A percentile compares a stretch with the other conserved stretches of the same genome.
These are phyloP conservation scores for Euphonia xanthogaster DNA, from an alignment of 2,797 vertebrate genomes.

Conservation along the genomic window DNA sequence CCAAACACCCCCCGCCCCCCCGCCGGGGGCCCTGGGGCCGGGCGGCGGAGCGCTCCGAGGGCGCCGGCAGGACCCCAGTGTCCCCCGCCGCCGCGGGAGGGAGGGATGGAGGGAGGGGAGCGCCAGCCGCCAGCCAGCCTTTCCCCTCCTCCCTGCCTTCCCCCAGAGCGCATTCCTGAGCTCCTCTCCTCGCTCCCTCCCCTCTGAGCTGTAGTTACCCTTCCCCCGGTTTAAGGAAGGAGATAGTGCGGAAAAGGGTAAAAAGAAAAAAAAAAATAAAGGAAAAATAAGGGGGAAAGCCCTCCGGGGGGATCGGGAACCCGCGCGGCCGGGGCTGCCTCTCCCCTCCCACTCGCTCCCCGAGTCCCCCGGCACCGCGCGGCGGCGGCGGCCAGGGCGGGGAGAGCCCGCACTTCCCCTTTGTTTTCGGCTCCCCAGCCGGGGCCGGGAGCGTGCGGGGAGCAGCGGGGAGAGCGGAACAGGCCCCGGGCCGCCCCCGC, in stretches of 20 bases:
- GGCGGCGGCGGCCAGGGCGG: neutral
- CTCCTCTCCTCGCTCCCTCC: neutral
- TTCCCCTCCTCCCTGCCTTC: neutral
- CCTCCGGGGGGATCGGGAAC: neutral
- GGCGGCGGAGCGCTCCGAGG: neutral
- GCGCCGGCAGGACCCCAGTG: neutral
- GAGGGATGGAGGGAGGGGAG: neutral
- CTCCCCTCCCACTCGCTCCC: neutral
- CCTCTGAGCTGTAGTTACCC: neutral
- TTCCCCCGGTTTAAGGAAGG: neutral
- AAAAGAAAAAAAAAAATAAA: neutral
- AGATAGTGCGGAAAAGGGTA: neutral
- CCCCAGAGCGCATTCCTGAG: constrained; percentile 26
- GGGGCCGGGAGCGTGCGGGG: neutral
- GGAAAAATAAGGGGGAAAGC: neutral
- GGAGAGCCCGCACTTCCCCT: constrained; percentile 47
- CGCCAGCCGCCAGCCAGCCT: neutral
- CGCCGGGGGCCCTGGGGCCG: neutral
- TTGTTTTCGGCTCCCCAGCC: constrained; percentile 37
- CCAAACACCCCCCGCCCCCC: neutral
- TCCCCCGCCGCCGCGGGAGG: neutral
- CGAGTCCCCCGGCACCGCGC: neutral
- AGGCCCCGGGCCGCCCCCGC: neutral
- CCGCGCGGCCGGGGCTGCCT: neutral
- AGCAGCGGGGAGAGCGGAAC: neutral